phyloP scores from a whole-genome alignment of 35 echinoderm and acorn worm species.

The Apostichopus parvimensis region DNA sequence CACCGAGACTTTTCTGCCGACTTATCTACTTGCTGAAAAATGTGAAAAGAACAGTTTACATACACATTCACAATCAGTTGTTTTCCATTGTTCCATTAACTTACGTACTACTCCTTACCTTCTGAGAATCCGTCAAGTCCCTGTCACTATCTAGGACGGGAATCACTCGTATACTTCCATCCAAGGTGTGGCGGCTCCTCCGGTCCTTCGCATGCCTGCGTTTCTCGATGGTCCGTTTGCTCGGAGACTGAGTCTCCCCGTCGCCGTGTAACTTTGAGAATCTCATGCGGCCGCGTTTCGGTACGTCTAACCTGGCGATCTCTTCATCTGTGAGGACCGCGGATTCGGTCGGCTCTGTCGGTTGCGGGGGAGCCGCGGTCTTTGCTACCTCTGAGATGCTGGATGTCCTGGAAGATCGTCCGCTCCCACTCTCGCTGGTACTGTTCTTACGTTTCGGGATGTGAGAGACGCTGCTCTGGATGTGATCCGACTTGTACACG shows the following conservation, averaged over 20 bases:
- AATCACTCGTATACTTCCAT: conserved; percentile 76
- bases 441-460: conserved; percentile 33
- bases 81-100: too few species aligned
- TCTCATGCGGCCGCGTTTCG: conserved; percentile 54
- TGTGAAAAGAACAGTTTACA: too few species aligned
- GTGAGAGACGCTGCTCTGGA: conserved; percentile 2
- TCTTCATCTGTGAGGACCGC: conserved; percentile 64
- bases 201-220: conserved; percentile 71
- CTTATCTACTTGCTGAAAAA: too few species aligned
- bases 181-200: conserved; percentile 80
- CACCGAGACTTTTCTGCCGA: too few species aligned
- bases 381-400: conserved; percentile 26
- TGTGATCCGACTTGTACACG: conserved; percentile 65
- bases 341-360: conserved; percentile 46
- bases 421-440: conserved; percentile 42
- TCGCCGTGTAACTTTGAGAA: conserved; percentile 65
- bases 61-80: too few species aligned
- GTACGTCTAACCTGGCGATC: conserved; percentile 64
- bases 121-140: conserved; percentile 21
- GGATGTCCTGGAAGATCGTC: conserved; percentile 24
- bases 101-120: conserved; percentile 51
- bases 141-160: conserved; percentile 69
- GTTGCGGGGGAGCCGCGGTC: conserved; percentile 25
- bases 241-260: conserved; percentile 81
- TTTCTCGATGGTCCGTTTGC: conserved; percentile 89